These are phyloP conservation scores for Zele albiditarsus DNA, from an alignment of 2,888 invertebrate species.

Conservation along the genomic window DNA sequence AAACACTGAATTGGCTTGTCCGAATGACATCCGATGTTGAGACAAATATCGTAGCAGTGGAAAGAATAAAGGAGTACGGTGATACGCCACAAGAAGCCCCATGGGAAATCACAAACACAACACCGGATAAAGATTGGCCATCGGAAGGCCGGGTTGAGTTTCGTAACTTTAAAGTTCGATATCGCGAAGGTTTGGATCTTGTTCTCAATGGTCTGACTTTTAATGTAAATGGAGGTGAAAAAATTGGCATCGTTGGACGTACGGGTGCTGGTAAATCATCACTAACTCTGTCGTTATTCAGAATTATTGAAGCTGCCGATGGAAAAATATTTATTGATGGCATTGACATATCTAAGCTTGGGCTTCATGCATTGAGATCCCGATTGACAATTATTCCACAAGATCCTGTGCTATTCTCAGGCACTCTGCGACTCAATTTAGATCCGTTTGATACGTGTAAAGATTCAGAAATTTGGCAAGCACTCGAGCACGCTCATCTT, in stretches of 20 bases:
- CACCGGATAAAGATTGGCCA: slow-evolving; percentile 86
- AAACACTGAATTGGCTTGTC: slow-evolving; percentile 96
- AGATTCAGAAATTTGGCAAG: slow-evolving; percentile 91
- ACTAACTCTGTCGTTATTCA: slow-evolving; percentile 89
- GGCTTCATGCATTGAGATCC: slow-evolving; percentile 88
- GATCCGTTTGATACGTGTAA: slow-evolving; percentile 88
- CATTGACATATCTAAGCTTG: slow-evolving; percentile 85
- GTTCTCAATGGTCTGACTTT: slow-evolving; percentile 88
- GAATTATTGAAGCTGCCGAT: slow-evolving; percentile 88
- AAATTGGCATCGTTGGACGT: slow-evolving; percentile 92
- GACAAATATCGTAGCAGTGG: slow-evolving; percentile 97
- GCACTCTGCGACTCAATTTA: slow-evolving; percentile 90
- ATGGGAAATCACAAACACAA: slow-evolving; percentile 80
- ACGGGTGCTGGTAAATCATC: slow-evolving; percentile 96
- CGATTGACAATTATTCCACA: slow-evolving; percentile 91
- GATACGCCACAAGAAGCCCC: slow-evolving; percentile 89
- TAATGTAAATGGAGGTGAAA: slow-evolving; percentile 86
- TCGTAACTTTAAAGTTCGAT: slow-evolving; percentile 87
- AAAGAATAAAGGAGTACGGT: slow-evolving; percentile 96
- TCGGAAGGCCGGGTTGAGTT: slow-evolving; percentile 85
- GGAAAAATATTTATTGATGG: slow-evolving; percentile 90
- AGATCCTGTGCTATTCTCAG: slow-evolving; percentile 96
- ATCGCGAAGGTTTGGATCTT: slow-evolving; percentile 89
- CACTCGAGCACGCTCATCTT: slow-evolving; percentile 92
- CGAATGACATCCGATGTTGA: slow-evolving; percentile 97